Conservation (phyloP, 2,113 vertebrate species). For the Craseonycteris thonglongyai region DNA sequence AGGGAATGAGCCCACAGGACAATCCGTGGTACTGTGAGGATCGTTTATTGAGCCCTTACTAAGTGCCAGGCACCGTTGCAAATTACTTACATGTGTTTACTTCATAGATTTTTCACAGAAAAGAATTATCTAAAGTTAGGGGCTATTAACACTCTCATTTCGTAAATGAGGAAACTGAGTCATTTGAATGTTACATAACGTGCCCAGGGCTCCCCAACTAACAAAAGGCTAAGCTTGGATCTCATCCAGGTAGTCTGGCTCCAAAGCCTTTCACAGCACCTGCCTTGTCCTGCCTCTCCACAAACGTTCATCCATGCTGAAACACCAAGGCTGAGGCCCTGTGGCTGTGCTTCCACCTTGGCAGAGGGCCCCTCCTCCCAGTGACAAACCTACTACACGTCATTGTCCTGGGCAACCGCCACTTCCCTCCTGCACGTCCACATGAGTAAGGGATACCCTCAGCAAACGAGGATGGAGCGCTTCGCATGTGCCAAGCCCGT, state of each 20-base stretch:
- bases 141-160: neutral
- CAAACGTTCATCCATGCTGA: neutral
- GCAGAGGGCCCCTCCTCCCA: neutral
- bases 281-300: neutral
- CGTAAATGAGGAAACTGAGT: neutral
- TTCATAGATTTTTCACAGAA: neutral
- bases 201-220: neutral
- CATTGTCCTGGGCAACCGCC: neutral
- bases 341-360: neutral
- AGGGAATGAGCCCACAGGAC: neutral
- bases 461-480: neutral
- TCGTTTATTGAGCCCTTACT: neutral
- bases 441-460: neutral
- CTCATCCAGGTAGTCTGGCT: neutral
- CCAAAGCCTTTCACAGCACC: neutral
- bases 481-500: accelerated
- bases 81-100: neutral
- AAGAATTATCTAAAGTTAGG: neutral
- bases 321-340: neutral
- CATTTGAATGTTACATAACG: neutral
- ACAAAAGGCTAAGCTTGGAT: neutral
- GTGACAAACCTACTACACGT: neutral
- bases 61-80: neutral
- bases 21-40: neutral
- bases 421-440: neutral